Evolutionary conservation across 2,797 vertebrate genomes (phyloP).

Genomic region (Sebastes diploproa): DNA sequence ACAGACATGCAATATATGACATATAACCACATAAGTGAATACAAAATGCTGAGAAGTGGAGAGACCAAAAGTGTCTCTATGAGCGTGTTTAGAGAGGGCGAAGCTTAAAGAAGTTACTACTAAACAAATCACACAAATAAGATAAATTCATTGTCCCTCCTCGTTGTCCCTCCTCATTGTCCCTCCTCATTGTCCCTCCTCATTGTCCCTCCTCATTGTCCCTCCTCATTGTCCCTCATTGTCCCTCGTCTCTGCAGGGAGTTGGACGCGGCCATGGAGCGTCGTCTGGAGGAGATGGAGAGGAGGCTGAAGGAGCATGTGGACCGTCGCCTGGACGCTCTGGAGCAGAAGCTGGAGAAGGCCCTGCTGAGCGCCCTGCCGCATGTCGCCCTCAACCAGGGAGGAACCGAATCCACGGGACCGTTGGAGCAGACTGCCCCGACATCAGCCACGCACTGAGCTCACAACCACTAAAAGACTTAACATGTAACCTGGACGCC

Average conservation of each 20-base stretch:
- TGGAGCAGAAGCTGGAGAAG: slow-evolving; percentile 80
- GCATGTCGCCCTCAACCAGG: slow-evolving; percentile 14
- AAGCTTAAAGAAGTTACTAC: too few species aligned
- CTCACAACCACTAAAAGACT: background rate
- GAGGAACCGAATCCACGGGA: background rate
- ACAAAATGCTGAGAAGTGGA: too few species aligned
- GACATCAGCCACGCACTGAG: slow-evolving; percentile 13
- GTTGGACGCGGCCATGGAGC: slow-evolving; percentile 75
- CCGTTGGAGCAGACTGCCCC: background rate
- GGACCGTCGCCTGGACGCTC: slow-evolving; percentile 78
- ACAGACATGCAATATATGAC: too few species aligned
- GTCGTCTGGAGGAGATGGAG: slow-evolving; percentile 82
- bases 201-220: too few species aligned
- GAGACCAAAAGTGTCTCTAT: too few species aligned
- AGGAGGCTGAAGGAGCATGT: slow-evolving; percentile 79
- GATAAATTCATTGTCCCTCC: too few species aligned
- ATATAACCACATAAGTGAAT: too few species aligned
- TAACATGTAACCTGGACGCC: slow-evolving; percentile 14
- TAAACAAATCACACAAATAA: too few species aligned
- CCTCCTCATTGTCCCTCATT: too few species aligned
- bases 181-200: too few species aligned
- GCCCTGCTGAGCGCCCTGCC: slow-evolving; percentile 64
- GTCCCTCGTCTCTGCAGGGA: slow-evolving; percentile 30
- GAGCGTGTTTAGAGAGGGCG: too few species aligned
- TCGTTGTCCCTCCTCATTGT: too few species aligned